Conservation (phyloP, 1,140 invertebrate species). For the Macrobrachium nipponense region DNA sequence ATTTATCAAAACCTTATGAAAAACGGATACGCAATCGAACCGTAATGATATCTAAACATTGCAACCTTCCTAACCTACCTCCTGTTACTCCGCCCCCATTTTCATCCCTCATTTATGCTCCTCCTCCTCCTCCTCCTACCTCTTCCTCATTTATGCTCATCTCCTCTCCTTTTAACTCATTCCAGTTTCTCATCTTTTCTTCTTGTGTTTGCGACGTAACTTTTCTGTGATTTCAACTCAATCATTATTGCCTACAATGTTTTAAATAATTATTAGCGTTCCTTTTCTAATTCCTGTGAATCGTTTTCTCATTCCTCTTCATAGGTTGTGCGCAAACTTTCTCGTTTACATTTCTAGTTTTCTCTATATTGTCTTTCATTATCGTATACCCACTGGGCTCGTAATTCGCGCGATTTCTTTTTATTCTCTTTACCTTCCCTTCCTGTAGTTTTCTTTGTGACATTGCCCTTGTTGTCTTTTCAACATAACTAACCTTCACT, state of each 20-base stretch:
- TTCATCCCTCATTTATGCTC: not conserved
- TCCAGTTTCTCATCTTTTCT: not conserved
- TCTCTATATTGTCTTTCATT: too few species aligned
- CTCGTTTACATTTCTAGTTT: too few species aligned
- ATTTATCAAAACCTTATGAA: constrained; percentile 51
- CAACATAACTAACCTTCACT: too few species aligned
- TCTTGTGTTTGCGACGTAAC: not conserved
- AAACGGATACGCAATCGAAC: constrained; percentile 46
- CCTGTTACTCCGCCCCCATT: not conserved
- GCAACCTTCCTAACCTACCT: not conserved
- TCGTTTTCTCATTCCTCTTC: too few species aligned
- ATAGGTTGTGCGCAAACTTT: too few species aligned
- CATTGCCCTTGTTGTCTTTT: not conserved
- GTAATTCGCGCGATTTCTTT: too few species aligned
- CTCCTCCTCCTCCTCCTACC: constrained; percentile 20
- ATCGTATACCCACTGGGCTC: too few species aligned
- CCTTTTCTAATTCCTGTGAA: too few species aligned
- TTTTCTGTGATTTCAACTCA: not conserved
- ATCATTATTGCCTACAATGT: not conserved
- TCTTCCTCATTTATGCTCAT: not conserved
- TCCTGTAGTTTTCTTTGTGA: not conserved
- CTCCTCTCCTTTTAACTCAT: not conserved
- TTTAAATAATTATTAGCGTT: too few species aligned
- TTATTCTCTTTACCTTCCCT: not conserved
- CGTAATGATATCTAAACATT: constrained; percentile 53